A percentile compares a stretch with the other conserved stretches of the same genome.
Conservation (phyloP, 2,797 vertebrate species). For the Phyllotis vaccarum region DNA sequence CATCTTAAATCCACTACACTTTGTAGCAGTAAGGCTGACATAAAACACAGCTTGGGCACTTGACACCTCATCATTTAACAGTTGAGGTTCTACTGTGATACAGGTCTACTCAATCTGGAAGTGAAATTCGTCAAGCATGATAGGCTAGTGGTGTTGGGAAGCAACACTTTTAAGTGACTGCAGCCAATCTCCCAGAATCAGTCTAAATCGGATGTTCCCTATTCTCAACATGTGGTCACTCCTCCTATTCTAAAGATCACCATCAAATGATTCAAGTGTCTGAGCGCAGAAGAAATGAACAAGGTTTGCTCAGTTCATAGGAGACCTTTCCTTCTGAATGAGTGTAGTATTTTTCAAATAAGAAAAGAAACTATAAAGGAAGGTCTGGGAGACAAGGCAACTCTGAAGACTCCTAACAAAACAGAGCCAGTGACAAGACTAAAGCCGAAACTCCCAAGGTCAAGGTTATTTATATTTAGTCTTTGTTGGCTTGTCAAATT, state of each 20-base stretch:
- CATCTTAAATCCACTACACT: no score
- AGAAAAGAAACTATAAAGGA: not conserved
- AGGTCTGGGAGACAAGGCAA: not conserved
- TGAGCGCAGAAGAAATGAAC: not conserved
- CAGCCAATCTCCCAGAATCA: not conserved
- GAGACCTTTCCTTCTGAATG: not conserved
- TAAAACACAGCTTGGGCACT: not conserved
- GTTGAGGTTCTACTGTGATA: not conserved
- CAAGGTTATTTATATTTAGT: not conserved
- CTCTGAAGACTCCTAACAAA: not conserved
- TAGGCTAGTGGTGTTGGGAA: not conserved
- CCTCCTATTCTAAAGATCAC: not conserved
- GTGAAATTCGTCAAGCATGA: not conserved
- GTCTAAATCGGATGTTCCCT: not conserved
- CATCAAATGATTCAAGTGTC: not conserved
- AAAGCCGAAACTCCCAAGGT: not conserved
- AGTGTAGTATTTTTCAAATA: slow-evolving; percentile 23
- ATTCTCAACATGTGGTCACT: not conserved
- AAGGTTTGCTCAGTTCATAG: not conserved
- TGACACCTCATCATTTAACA: not conserved
- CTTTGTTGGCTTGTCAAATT: not conserved
- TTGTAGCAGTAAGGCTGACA: not conserved
- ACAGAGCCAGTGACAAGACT: not conserved
- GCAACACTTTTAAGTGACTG: not conserved
- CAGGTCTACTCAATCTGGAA: not conserved